Evolutionary conservation across 23 tunicate genomes (phyloP), one percentile per base, ranked within the genome.

Genomic region (Diplosoma virens): DNA sequence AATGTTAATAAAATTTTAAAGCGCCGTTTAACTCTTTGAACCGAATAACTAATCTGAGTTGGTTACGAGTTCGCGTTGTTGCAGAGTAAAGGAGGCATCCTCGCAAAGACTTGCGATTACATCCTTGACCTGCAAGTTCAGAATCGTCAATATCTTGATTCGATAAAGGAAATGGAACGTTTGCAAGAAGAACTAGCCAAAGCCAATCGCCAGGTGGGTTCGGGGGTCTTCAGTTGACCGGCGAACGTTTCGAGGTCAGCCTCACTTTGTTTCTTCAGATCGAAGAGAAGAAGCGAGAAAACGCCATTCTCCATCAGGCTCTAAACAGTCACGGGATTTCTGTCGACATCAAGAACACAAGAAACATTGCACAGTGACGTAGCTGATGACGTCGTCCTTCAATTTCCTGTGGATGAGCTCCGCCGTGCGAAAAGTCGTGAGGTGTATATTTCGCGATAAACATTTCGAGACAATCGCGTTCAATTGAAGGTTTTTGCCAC

Each of bases 1-100:
- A n/a, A n/a, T n/a, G n/a, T n/a, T n/a, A n/a, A n/a, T n/a, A n/a
- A n/a, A n/a, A n/a, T n/a, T n/a, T n/a, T n/a, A n/a, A n/a, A n/a
- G n/a, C n/a, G n/a, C n/a, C n/a, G n/a, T n/a, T n/a, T n/a, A n/a
- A n/a, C n/a, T n/a, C n/a, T n/a, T n/a, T n/a, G n/a, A n/a, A n/a
- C n/a, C n/a, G n/a, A n/a, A n/a, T n/a, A n/a, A n/a, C n/a, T n/a
- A n/a, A n/a, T n/a, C n/a, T n/a, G n/a, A n/a, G n/a, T n/a, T n/a
- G n/a, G n/a, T n/a, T n/a, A n/a, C n/a, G n/a, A n/a, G n/a, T n/a
- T n/a, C n/a, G n/a, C n/a, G 37, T 46, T 28, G 2, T 31, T 58
- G n/a, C 41, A 94, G 98, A 94, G 98, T 83, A 94, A 94, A 56
- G 98, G 98, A 27, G 98, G 98, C 20, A 94, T 94, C 20, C 67